These are phyloP conservation scores for Chelidonichthys spinosus DNA, from an alignment of 2,797 vertebrate species.

Conservation along the genomic window DNA sequence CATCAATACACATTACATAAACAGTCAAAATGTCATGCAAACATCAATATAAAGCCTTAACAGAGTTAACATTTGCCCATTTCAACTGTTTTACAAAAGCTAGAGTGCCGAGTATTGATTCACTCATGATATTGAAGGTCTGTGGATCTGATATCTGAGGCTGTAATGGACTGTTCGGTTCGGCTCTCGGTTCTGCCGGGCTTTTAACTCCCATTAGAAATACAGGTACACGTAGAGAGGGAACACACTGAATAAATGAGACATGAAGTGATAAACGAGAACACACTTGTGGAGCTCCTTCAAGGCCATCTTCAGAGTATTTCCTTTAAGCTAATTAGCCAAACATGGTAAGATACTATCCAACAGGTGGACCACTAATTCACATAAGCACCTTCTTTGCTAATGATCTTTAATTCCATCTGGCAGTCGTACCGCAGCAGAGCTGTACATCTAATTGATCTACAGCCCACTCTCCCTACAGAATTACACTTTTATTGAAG, in stretches of 20 bases:
- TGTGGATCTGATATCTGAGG: conserved; percentile 58
- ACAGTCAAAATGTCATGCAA: conserved; percentile 13
- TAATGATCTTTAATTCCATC: background rate
- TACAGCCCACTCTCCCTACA: background rate
- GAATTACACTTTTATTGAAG: background rate
- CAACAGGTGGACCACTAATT: background rate
- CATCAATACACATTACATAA: conserved; percentile 1
- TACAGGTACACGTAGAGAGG: conserved; percentile 16
- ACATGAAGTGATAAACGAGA: background rate
- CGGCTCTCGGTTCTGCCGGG: conserved; percentile 31
- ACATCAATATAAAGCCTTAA: conserved; percentile 19
- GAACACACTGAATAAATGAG: background rate
- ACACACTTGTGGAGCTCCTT: background rate
- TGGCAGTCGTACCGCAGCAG: background rate
- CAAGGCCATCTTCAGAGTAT: background rate
- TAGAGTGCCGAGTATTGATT: conserved; percentile 38
- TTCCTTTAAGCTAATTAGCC: background rate
- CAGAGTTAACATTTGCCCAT: conserved; percentile 20
- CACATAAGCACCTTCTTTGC: background rate
- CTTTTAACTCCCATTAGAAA: conserved; percentile 40
- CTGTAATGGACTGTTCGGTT: conserved; percentile 46
- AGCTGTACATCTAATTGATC: background rate
- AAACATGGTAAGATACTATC: background rate
- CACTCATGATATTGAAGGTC: conserved; percentile 56
- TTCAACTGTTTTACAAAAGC: conserved; percentile 24